These are phyloP conservation scores for Drosophila sucinea DNA, from an alignment of 1,140 invertebrate genomes.

Conservation along the genomic window DNA sequence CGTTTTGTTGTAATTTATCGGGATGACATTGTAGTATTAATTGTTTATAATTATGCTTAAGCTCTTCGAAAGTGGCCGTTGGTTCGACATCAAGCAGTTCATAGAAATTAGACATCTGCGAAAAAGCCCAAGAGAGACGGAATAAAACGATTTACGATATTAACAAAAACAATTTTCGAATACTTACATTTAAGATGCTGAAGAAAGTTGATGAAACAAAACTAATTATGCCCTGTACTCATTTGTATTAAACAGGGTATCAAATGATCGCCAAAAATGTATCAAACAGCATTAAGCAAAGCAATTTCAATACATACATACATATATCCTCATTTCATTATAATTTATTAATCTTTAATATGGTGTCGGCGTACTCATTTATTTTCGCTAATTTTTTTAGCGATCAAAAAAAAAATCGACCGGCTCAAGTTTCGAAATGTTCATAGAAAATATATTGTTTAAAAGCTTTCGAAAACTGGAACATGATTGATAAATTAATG, in stretches of 20 bases:
- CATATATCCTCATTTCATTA: too few species aligned
- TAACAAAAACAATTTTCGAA: background rate
- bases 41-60: conserved; percentile 78
- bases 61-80: conserved; percentile 70
- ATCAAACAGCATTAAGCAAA: too few species aligned
- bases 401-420: too few species aligned
- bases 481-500: too few species aligned
- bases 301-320: too few species aligned
- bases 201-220: conserved; percentile 3
- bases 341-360: too few species aligned
- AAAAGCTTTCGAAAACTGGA: too few species aligned
- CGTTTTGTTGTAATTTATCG: conserved; percentile 73
- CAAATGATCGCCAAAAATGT: too few species aligned
- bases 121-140: background rate
- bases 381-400: too few species aligned
- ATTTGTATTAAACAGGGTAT: background rate
- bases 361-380: too few species aligned
- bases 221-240: background rate
- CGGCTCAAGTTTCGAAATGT: too few species aligned
- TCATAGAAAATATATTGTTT: too few species aligned
- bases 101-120: conserved; percentile 10
- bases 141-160: conserved; percentile 16
- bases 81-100: conserved; percentile 56
- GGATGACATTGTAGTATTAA: conserved; percentile 83
- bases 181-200: conserved; percentile 12